A percentile compares a stretch with the other conserved stretches of the same genome.
These are phyloP conservation scores for Girardinichthys multiradiatus DNA, from an alignment of 2,113 vertebrate genomes.

Conservation along the genomic window DNA sequence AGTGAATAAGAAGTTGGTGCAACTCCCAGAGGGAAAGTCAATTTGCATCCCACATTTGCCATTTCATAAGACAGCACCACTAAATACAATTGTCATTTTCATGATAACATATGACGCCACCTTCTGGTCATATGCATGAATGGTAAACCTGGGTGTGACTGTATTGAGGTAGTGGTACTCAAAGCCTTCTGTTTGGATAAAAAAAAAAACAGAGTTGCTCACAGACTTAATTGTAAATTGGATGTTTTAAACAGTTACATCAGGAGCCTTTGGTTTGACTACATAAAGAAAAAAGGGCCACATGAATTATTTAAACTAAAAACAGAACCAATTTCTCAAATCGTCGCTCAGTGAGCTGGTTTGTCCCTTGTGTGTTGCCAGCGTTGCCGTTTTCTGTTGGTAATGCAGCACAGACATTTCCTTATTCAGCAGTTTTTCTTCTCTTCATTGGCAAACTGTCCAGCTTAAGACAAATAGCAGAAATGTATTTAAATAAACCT, in stretches of 20 bases:
- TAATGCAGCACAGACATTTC: slow-evolving; percentile 7
- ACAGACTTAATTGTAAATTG: not conserved
- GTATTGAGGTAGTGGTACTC: too few species aligned
- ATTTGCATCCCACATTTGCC: not conserved
- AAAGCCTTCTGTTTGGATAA: not conserved
- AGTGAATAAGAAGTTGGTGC: not conserved
- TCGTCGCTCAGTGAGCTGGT: slow-evolving; percentile 8
- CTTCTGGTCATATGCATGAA: not conserved
- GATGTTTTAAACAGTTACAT: not conserved
- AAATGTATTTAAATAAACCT: not conserved
- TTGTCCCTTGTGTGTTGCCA: slow-evolving; percentile 7
- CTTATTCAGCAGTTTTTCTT: slow-evolving; percentile 11
- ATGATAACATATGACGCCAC: not conserved
- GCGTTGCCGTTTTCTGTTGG: slow-evolving; percentile 5
- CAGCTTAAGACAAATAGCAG: not conserved
- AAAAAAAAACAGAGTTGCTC: too few species aligned
- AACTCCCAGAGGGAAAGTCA: not conserved
- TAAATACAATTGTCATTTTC: too few species aligned
- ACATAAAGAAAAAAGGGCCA: not conserved
- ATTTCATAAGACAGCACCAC: not conserved
- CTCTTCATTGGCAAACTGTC: not conserved
- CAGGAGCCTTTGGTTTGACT: not conserved
- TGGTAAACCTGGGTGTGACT: too few species aligned
- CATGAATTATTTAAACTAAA: slow-evolving; percentile 42
- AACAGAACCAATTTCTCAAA: slow-evolving; percentile 15